Percentiles rank a stretch among this genome's conserved stretches.
Conservation (phyloP, 2,797 vertebrate genomes). For the Aeoliscus strigatus region DNA sequence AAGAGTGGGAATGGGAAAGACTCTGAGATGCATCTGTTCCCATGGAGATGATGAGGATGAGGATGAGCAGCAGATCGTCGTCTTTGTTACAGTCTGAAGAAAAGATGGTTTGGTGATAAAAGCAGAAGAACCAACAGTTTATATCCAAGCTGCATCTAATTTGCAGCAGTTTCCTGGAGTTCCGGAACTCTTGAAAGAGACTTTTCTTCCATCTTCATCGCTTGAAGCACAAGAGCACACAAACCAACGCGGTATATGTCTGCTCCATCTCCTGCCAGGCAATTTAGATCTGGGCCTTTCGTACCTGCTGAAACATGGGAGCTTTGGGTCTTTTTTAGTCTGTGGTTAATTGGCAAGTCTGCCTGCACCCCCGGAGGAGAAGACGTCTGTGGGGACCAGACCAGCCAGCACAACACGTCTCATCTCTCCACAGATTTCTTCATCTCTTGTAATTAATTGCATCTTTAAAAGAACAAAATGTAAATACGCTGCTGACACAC, state of each 20-base stretch:
- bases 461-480: slow-evolving; percentile 72
- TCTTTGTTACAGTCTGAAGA: slow-evolving; percentile 8
- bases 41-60: no score
- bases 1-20: no score
- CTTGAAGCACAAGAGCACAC: slow-evolving; percentile 41
- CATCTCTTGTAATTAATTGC: slow-evolving; percentile 67
- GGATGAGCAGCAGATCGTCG: no score
- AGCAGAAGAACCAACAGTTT: slow-evolving; percentile 20
- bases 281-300: slow-evolving; percentile 52
- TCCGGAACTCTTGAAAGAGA: slow-evolving; percentile 53
- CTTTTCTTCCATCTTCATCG: slow-evolving; percentile 43
- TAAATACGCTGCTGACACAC: slow-evolving; percentile 59
- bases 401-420: slow-evolving; percentile 31
- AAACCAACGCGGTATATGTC: slow-evolving; percentile 34
- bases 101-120: slow-evolving; percentile 21
- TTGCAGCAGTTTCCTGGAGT: slow-evolving; percentile 54
- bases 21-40: no score
- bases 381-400: slow-evolving; percentile 54
- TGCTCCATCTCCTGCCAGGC: slow-evolving; percentile 40
- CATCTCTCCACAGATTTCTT: slow-evolving; percentile 60
- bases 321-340: slow-evolving; percentile 49
- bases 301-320: slow-evolving; percentile 54
- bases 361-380: slow-evolving; percentile 46
- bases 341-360: slow-evolving; percentile 65
- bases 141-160: slow-evolving; percentile 31